phyloP scores from a whole-genome alignment of 2,113 vertebrate genomes.

The Ctenodactylus gundi region DNA sequence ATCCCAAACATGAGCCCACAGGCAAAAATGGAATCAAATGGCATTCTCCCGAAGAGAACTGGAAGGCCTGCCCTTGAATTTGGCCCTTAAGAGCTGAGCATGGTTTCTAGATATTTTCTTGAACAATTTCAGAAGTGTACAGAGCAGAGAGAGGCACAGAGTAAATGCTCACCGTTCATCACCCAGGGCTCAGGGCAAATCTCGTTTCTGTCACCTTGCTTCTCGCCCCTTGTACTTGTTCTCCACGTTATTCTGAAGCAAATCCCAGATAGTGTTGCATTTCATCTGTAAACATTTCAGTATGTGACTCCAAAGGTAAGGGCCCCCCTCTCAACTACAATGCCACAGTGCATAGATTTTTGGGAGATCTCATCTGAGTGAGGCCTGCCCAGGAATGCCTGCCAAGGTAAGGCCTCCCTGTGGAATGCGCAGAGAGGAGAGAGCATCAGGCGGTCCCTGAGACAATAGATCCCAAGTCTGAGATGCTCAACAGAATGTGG shows the following conservation, averaged over 20 bases:
- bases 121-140: neutral
- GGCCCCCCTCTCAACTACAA: neutral
- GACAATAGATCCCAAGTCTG: neutral
- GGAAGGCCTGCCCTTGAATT: neutral
- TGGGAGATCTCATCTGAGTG: neutral
- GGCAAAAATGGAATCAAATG: neutral
- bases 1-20: neutral
- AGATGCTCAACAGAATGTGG: neutral
- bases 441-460: rapidly evolving
- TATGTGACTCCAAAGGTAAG: neutral
- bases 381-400: neutral
- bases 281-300: neutral
- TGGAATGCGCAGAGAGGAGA: neutral
- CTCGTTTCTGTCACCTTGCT: neutral
- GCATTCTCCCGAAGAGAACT: neutral
- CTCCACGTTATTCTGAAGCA: neutral
- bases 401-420: neutral
- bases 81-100: neutral
- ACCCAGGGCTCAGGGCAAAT: neutral
- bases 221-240: neutral
- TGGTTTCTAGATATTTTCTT: neutral
- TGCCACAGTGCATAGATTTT: rapidly evolving
- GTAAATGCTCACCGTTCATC: neutral
- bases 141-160: neutral
- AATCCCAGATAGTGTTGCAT: neutral